phyloP scores from a whole-genome alignment of 92 coral and sea anemone genomes.

The Bergia puertoricense region DNA sequence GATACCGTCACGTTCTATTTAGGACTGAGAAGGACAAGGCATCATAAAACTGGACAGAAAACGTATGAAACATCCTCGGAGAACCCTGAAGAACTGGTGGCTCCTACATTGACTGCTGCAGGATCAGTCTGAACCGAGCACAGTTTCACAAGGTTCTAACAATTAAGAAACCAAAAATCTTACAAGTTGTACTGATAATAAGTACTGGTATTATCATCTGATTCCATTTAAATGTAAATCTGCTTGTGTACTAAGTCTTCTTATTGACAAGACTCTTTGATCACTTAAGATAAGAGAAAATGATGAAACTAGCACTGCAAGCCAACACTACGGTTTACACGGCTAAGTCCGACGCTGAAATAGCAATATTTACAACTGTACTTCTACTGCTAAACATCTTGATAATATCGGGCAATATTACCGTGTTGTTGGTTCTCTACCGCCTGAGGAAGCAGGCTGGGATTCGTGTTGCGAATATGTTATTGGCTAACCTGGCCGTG shows the following conservation, averaged over 20 bases:
- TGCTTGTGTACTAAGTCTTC: too few species aligned
- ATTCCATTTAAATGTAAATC: too few species aligned
- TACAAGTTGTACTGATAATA: too few species aligned
- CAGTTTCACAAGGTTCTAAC: neutral
- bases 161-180: neutral
- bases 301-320: neutral
- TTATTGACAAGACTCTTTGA: neutral
- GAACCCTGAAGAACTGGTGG: too few species aligned
- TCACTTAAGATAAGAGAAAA: neutral
- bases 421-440: slow-evolving; percentile 78
- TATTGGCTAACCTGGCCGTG: slow-evolving; percentile 86
- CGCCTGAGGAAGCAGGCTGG: slow-evolving; percentile 77
- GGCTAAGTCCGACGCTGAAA: neutral
- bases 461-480: slow-evolving; percentile 80
- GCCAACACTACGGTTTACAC: neutral
- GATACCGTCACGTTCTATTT: neutral
- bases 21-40: neutral
- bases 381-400: slow-evolving; percentile 57
- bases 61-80: neutral
- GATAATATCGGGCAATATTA: slow-evolving; percentile 69
- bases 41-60: neutral
- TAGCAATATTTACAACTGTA: slow-evolving; percentile 55
- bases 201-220: too few species aligned
- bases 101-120: neutral
- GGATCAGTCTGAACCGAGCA: neutral